phyloP scores from a whole-genome alignment of 2,113 vertebrate genomes.

The Epinephelus fuscoguttatus region DNA sequence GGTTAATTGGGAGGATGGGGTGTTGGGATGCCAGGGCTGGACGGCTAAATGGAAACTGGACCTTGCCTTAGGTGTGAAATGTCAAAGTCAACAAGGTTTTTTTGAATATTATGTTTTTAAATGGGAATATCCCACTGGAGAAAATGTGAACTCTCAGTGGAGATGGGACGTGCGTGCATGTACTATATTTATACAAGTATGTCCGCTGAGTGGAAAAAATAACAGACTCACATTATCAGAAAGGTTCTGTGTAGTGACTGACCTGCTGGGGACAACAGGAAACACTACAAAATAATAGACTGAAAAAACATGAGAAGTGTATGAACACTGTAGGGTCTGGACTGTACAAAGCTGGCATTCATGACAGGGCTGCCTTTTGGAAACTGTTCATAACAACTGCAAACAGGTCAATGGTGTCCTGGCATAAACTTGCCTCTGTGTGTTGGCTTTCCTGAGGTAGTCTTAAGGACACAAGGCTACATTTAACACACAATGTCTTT shows the following conservation, averaged over 20 bases:
- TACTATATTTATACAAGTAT: not conserved
- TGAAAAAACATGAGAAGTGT: constrained; percentile 25
- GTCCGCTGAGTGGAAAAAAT: constrained; percentile 28
- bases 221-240: constrained; percentile 1
- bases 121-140: constrained; percentile 6
- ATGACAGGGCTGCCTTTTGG: not conserved
- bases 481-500: not conserved
- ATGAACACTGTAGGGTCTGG: constrained; percentile 7
- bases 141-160: constrained; percentile 4
- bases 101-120: constrained; percentile 3
- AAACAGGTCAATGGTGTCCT: not conserved
- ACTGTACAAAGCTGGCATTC: constrained; percentile 31
- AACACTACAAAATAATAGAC: constrained; percentile 25
- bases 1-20: constrained; percentile 44
- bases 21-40: constrained; percentile 42
- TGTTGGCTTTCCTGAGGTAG: not conserved
- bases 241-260: constrained; percentile 16
- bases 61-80: not conserved
- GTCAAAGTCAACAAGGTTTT: constrained; percentile 14
- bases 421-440: not conserved
- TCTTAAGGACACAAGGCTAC: not conserved
- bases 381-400: constrained; percentile 14
- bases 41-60: constrained; percentile 54
- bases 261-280: constrained; percentile 35
- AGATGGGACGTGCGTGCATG: not conserved